phyloP scores from a whole-genome alignment of 2,113 vertebrate genomes.

The Dascyllus trimaculatus region DNA sequence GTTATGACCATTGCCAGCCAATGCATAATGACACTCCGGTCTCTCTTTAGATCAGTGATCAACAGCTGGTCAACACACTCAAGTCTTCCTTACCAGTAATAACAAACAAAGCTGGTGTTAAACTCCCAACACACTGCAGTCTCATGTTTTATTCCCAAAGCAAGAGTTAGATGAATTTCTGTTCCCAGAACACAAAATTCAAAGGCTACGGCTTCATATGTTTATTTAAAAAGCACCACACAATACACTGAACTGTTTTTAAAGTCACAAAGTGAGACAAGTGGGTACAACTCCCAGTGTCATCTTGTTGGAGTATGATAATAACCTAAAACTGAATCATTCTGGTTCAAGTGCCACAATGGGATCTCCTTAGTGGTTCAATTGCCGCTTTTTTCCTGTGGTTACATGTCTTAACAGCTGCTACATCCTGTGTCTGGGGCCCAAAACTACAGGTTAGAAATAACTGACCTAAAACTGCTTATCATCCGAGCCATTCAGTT shows the following conservation, averaged over 20 bases:
- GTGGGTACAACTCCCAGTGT: neutral
- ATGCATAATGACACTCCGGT: constrained; percentile 18
- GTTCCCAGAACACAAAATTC: neutral
- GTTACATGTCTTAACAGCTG: constrained; percentile 19
- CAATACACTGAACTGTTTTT: neutral
- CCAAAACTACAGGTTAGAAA: constrained; percentile 45
- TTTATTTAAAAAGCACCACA: neutral
- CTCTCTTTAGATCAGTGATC: constrained; percentile 8
- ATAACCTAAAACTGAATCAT: constrained; percentile 1
- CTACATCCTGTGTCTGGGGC: constrained; percentile 40
- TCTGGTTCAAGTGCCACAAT: neutral
- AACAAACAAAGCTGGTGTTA: constrained; percentile 7
- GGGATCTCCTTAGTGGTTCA: constrained; percentile 12
- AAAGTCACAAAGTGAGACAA: constrained; percentile 3
- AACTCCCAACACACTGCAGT: constrained; percentile 2
- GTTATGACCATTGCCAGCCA: constrained; percentile 51
- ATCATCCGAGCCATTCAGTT: constrained; percentile 40
- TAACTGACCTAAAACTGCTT: constrained; percentile 37
- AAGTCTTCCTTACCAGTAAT: neutral
- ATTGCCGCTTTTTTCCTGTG: constrained; percentile 18
- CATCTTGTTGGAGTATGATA: neutral
- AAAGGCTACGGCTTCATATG: neutral
- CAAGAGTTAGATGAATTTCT: neutral
- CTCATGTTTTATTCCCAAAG: constrained; percentile 2
- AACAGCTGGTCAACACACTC: constrained; percentile 18